A percentile compares a stretch with the other conserved stretches of the same genome.
Conservation (phyloP, 2,888 invertebrate genomes). For the Sycophila texana region DNA sequence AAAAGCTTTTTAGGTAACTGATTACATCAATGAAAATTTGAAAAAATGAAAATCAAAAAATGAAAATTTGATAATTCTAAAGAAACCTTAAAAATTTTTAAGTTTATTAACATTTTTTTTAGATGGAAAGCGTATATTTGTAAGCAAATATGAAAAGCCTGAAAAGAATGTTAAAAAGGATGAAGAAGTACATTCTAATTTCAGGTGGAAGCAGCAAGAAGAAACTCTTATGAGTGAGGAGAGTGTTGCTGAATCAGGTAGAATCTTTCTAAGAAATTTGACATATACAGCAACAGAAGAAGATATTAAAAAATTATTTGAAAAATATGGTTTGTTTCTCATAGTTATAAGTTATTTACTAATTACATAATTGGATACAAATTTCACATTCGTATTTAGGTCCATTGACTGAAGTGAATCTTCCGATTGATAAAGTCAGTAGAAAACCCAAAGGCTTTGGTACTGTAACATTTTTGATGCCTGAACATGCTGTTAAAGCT, state of each 20-base stretch:
- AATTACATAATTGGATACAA: constrained; percentile 22
- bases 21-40: background rate
- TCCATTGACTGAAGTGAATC: constrained; percentile 88
- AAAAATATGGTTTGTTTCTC: constrained; percentile 83
- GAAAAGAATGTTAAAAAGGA: constrained; percentile 69
- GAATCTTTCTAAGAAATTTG: constrained; percentile 94
- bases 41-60: background rate
- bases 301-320: constrained; percentile 88
- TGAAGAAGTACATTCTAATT: constrained; percentile 65
- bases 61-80: background rate
- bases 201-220: constrained; percentile 81
- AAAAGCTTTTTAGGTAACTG: constrained; percentile 88
- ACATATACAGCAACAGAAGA: constrained; percentile 91
- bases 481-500: constrained; percentile 95
- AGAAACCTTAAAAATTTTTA: constrained; percentile 27
- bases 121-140: constrained; percentile 81
- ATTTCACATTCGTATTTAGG: constrained; percentile 77
- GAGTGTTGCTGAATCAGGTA: constrained; percentile 91
- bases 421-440: constrained; percentile 90
- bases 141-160: constrained; percentile 77
- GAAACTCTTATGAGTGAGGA: constrained; percentile 84
- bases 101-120: constrained; percentile 39
- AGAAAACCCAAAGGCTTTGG: constrained; percentile 95
- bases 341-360: constrained; percentile 19
- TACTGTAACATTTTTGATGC: constrained; percentile 93